Percentiles rank a stretch among this genome's conserved stretches.
Conservation (phyloP, 2,888 invertebrate genomes). For the Andrena trimmerana region DNA sequence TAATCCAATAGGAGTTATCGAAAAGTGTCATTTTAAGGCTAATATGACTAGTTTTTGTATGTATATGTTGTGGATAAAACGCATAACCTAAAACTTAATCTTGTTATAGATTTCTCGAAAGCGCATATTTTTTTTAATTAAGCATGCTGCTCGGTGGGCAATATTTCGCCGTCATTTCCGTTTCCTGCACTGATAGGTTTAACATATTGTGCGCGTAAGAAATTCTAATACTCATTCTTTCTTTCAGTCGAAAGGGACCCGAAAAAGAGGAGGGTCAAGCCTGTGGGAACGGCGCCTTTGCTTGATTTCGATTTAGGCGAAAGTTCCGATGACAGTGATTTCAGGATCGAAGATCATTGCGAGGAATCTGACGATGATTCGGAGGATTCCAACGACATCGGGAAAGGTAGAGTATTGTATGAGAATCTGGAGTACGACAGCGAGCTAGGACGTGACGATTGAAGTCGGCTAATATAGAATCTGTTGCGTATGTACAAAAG, state of each 20-base stretch:
- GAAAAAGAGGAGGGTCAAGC: constrained; percentile 93
- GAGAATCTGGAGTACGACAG: neutral
- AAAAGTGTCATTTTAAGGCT: constrained; percentile 31
- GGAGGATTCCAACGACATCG: constrained; percentile 89
- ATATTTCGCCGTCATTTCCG: neutral
- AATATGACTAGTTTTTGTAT: constrained; percentile 71
- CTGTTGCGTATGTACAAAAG: constrained; percentile 11
- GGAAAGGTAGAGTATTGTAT: constrained; percentile 85
- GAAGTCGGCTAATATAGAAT: constrained; percentile 6
- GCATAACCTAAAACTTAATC: constrained; percentile 67
- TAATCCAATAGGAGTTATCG: constrained; percentile 30
- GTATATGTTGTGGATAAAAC: constrained; percentile 55
- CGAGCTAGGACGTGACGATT: neutral
- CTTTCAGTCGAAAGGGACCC: constrained; percentile 89
- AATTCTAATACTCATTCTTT: constrained; percentile 26
- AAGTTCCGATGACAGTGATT: constrained; percentile 98
- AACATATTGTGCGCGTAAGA: neutral
- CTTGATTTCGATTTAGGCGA: constrained; percentile 95
- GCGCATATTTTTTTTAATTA: constrained; percentile 7
- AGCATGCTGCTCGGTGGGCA: constrained; percentile 2
- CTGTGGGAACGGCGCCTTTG: constrained; percentile 90
- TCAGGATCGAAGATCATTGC: constrained; percentile 94
- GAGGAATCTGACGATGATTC: constrained; percentile 93
- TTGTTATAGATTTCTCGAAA: constrained; percentile 13
- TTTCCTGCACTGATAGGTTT: neutral